Evolutionary conservation across 92 coral and sea anemone genomes (phyloP), one percentile per base, ranked within the genome.

Genomic region (Pocillopora grandis): DNA sequence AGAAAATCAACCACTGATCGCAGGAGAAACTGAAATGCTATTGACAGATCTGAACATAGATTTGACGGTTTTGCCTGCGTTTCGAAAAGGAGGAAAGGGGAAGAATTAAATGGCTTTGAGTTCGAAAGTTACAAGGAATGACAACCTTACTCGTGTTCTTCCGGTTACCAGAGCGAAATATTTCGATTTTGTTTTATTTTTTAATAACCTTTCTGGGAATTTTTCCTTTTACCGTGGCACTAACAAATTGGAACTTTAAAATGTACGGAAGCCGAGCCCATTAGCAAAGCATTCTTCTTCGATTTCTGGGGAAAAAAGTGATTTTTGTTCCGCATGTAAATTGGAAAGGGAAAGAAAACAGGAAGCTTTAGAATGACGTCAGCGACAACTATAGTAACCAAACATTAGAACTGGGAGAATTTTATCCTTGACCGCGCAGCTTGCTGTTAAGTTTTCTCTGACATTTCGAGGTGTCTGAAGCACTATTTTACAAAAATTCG

Each of bases 311-410:
- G 74, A 48, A 63, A 73, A n/a, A 70, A 42, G 42, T 37, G 13
- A 63, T 73, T 74, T 72, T 73, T 62, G 20, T 63, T 83, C 65
- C 64, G 31, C 79, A 76, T 82, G 68, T 11, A 64, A 82, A 82
- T 82, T 82, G 86, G 42, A 82, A 82, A 61, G 86, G 78, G 79
- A 82, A 82, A 73, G 80, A 80, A 89, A 89, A 89, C 92, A 89
- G 92, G 92, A 89, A 89, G 82, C 72, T 14, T 27, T 71, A 76
- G 23, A 72, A 89, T 89, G 92, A 89, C 92, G 92, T 85, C 78
- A 85, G 89, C 68, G 85, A 83, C 86, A 79, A 84, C 88, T 84
- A 84, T 84, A 81, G 92, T 87, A 75, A 85, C 80, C 86, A 58
- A 58, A 31, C 73, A 57, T 5, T 12, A 9, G 2, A 5, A 79